phyloP scores from a whole-genome alignment of 2,797 vertebrate species.

The Microcaecilia unicolor region DNA sequence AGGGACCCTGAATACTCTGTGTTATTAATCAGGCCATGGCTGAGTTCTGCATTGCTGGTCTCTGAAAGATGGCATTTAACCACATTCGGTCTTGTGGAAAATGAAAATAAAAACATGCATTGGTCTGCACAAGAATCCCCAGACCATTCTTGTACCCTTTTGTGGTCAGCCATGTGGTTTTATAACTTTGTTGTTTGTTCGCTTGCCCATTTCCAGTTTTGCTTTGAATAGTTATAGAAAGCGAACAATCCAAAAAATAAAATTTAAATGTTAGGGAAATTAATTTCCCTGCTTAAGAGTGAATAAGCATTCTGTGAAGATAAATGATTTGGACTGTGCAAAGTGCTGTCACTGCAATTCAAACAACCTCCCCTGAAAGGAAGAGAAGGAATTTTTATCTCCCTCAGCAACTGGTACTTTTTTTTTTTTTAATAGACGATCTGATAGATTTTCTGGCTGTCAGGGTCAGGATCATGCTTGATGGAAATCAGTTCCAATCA shows the following conservation, averaged over 20 bases:
- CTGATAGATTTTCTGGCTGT: constrained; percentile 1
- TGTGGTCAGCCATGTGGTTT: too few species aligned
- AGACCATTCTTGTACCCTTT: too few species aligned
- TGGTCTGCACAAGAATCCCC: too few species aligned
- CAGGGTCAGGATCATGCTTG: not conserved
- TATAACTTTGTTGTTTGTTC: too few species aligned
- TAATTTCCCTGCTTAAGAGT: not conserved
- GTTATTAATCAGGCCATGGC: too few species aligned
- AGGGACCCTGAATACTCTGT: too few species aligned
- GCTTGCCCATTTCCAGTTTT: too few species aligned
- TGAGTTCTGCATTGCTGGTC: too few species aligned
- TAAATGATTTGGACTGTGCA: not conserved
- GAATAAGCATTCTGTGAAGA: not conserved
- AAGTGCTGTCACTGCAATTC: not conserved
- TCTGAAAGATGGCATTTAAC: too few species aligned
- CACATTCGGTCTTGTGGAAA: too few species aligned
- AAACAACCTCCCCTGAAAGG: not conserved
- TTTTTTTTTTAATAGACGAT: not conserved
- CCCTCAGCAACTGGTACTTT: not conserved
- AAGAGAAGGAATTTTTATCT: not conserved
- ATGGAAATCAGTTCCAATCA: not conserved
- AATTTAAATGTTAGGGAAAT: not conserved
- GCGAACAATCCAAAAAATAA: rapidly evolving
- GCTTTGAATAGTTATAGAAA: too few species aligned
- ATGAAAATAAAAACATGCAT: too few species aligned